Evolutionary conservation across 2,888 invertebrate genomes (phyloP).

Genomic region (Chrysopilus asiliformis): DNA sequence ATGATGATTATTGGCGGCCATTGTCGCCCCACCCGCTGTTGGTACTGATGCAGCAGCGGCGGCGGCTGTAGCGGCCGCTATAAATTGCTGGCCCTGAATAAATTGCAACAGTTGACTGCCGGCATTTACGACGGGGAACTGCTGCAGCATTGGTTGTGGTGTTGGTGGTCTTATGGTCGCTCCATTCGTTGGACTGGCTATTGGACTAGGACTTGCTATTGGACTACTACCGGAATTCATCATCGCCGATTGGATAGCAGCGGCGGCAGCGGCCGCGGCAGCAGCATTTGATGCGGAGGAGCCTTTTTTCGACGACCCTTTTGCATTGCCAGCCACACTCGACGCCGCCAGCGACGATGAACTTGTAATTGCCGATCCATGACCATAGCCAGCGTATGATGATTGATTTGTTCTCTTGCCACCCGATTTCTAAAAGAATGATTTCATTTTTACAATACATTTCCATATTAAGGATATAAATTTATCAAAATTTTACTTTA

Average conservation of each 20-base stretch:
- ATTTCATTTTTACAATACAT: background rate
- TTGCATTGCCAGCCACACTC: slow-evolving; percentile 36
- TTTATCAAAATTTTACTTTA: slow-evolving; percentile 23
- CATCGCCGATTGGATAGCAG: slow-evolving; percentile 20
- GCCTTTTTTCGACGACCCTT: slow-evolving; percentile 38
- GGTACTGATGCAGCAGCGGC: too few relatives aligned
- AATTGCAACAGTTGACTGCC: slow-evolving; percentile 22
- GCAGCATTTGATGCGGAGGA: too few relatives aligned
- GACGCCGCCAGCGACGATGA: slow-evolving; percentile 34
- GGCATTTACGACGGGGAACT: slow-evolving; percentile 19
- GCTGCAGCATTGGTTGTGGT: slow-evolving; percentile 32
- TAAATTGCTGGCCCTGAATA: slow-evolving; percentile 20
- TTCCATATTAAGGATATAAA: background rate
- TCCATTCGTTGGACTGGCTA: slow-evolving; percentile 34
- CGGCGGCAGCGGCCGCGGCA: too few relatives aligned
- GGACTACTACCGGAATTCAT: slow-evolving; percentile 28
- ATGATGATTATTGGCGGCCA: too few relatives aligned
- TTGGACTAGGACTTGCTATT: slow-evolving; percentile 34
- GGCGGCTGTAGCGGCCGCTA: slow-evolving; percentile 13
- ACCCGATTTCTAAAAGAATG: slow-evolving; percentile 11
- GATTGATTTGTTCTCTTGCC: slow-evolving; percentile 10
- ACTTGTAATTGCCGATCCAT: slow-evolving; percentile 27
- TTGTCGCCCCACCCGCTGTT: too few relatives aligned
- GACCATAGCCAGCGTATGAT: slow-evolving; percentile 28
- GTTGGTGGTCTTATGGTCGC: slow-evolving; percentile 29